Base-by-base conservation (phyloP, 2,113 vertebrate species). In the Salvelinus sp. region DNA sequence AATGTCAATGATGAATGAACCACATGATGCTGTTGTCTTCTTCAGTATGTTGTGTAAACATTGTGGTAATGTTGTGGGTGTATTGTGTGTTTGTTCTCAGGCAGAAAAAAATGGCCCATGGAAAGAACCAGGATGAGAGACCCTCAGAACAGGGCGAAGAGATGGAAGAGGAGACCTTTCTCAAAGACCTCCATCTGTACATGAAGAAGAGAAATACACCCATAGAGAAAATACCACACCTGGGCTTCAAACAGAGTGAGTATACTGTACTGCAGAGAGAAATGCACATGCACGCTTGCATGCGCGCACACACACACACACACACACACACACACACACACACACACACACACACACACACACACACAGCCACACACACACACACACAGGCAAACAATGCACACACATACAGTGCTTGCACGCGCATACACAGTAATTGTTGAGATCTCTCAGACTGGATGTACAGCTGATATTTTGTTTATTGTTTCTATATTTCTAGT, bases 241-340 rank as follows among this genome's bases (percentile, higher is more conserved):
- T 94, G 30, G 93, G 93, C 78, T 94, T 94, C 80, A 94, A 93
- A 81, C 93, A 94, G 84, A 93, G 93, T 94, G 84, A 60, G 76
- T 79, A 38, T 44, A 44, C 28, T 68, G 14, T 16, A 30, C 57
- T 10, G 38, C 2, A 72, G 3, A 60, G 20, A 63, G 23, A 22
- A 3, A 38, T 4, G 2, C 47, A 74, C 64, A 57, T 20, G 14
- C 47, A 54, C 18, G 0, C 44, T 20, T 33, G 50, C 4, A 69
- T 54, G 7, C 25, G 5, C 4, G 30, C 38, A 10, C 38, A 38
- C 9, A 50, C 38, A 44, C 2, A 27, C 70, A 18, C 13, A 72
- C 73, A n/a, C 63, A 74, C 62, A 54, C 62, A 74, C 14, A 64
- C 38, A 16, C 38, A 44, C 2, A 27, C 70, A 18, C 13, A 72